Evolutionary conservation across 1,140 invertebrate species (phyloP), one percentile per base, ranked within the genome.

Genomic region (Conus ventricosus): DNA sequence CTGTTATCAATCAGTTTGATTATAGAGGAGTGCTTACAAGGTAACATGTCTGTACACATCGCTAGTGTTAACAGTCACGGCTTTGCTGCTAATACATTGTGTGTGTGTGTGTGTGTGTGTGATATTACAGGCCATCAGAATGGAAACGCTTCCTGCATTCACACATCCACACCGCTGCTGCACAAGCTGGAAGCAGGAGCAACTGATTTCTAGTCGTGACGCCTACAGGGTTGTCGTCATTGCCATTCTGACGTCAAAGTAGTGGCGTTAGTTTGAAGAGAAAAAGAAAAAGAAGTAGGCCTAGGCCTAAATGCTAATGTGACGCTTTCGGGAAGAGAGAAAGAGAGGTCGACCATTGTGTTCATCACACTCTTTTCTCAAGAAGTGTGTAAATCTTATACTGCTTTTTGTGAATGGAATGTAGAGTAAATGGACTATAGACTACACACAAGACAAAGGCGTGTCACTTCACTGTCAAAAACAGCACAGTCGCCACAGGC

Each of bases 131-230:
- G 25, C 39, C 84, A 85, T 54, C 84, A 76, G 15, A 85, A 85
- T 25, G 84, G 84, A 27, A 39, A 75, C 63, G 8, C 57, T 60
- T 15, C 15, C 57, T 15, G 15, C 57, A 60, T 11, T 4, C 57
- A 60, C 57, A 60, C 57, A 60, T 8, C 57, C 57, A 60, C 8
- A 51, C 84, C 4, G 84, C 25, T 5, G 63, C 7, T 53, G 39
- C 67, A n/a, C 84, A 67, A 4, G 15, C 84, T 10, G 82, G 54
- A 27, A 67, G 20, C 20, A n/a, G n/a, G 63, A 0, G 84, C 84
- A 23, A 85, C 84, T 23, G 84, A 85, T 63, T 85, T 85, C 84
- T 85, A 85, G 84, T 76, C 84, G n/a, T 85, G 63, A 75, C 51
- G 67, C 76, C 84, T 75, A 13, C 84, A 60, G n/a, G 11, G 54